phyloP scores from a whole-genome alignment of 2,113 vertebrate genomes.

The Indicator indicator region DNA sequence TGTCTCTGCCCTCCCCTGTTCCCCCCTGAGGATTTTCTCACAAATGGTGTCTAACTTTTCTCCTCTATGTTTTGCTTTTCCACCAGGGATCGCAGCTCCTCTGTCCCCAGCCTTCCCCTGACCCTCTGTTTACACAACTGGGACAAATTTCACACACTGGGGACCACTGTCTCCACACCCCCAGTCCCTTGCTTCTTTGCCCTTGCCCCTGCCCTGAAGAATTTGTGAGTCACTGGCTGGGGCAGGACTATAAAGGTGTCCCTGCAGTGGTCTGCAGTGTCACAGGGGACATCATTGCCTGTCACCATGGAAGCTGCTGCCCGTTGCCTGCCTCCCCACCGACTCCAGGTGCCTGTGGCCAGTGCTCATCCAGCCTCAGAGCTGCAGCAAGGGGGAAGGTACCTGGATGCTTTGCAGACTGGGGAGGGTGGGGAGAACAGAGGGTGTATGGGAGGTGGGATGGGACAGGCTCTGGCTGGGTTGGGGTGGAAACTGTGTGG shows the following conservation, averaged over 20 bases:
- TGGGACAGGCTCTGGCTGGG: neutral
- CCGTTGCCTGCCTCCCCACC: neutral
- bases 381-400: conserved; percentile 38
- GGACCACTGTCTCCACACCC: neutral
- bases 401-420: neutral
- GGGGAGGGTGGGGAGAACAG: no score
- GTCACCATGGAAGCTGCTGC: conserved; percentile 1
- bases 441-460: accelerated
- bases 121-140: conserved; percentile 83
- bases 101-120: conserved; percentile 53
- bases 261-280: neutral
- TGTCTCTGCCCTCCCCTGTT: conserved; percentile 11
- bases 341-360: neutral
- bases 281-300: neutral
- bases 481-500: neutral
- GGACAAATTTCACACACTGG: conserved; percentile 76
- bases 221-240: conserved; percentile 9
- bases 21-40: conserved; percentile 74
- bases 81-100: conserved; percentile 58
- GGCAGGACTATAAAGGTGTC: conserved; percentile 69
- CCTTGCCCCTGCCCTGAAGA: neutral
- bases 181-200: neutral
- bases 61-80: conserved; percentile 83
- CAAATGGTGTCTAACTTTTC: conserved; percentile 85
- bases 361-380: neutral